A percentile compares a stretch with the other conserved stretches of the same genome.
These are phyloP conservation scores for Bergia sp. DNA, from an alignment of 92 coral and sea anemone species.

Conservation along the genomic window DNA sequence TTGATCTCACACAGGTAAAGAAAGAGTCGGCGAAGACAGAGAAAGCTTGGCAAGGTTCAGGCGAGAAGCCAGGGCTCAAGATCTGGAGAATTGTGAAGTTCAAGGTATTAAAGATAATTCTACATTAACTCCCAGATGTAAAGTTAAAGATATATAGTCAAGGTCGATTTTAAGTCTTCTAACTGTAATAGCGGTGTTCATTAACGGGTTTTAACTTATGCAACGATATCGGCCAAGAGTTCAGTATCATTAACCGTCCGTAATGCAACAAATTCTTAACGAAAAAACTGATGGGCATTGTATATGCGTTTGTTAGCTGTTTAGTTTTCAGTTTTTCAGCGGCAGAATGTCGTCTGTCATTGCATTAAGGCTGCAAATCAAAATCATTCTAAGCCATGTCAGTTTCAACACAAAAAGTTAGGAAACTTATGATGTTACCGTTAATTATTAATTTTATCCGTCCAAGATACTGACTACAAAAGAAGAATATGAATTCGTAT, in stretches of 20 bases:
- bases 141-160: too few relatives aligned
- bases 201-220: not conserved
- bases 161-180: not conserved
- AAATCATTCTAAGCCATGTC: too few relatives aligned
- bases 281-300: not conserved
- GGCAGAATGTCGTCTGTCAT: not conserved
- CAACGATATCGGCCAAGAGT: not conserved
- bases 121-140: too few relatives aligned
- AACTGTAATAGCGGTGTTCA: not conserved
- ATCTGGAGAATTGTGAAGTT: constrained; percentile 93
- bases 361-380: not conserved
- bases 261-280: not conserved
- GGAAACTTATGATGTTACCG: not conserved
- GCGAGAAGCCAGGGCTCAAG: constrained; percentile 69
- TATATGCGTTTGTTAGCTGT: not conserved
- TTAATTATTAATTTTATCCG: not conserved
- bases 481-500: not conserved
- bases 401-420: not conserved
- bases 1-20: constrained; percentile 59
- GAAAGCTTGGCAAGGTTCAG: constrained; percentile 83
- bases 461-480: not conserved
- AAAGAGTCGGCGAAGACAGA: constrained; percentile 74
- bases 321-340: not conserved
- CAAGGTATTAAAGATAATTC: constrained; percentile 51
- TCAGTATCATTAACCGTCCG: not conserved